Conservation (phyloP, 2,797 vertebrate genomes). For the Sebastes melanostomus region DNA sequence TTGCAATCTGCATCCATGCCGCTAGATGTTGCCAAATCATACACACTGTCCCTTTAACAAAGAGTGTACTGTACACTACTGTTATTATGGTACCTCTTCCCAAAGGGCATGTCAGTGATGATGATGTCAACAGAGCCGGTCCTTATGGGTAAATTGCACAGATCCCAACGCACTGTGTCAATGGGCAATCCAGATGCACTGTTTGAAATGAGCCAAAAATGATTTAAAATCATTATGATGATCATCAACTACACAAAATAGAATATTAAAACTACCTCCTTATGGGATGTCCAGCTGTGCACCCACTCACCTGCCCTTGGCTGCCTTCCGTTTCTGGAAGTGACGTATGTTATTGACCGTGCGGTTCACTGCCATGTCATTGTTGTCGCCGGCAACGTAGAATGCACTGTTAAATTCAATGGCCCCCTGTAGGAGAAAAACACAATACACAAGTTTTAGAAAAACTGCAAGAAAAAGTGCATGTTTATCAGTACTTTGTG, state of each 20-base stretch:
- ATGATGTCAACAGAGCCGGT: conserved; percentile 91
- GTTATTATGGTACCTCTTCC: conserved; percentile 87
- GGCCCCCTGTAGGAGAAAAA: conserved; percentile 83
- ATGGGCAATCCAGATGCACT: conserved; percentile 85
- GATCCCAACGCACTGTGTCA: conserved; percentile 92
- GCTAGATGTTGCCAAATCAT: too few species aligned
- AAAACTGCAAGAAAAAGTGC: neutral
- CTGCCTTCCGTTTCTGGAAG: conserved; percentile 87
- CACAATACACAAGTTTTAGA: neutral
- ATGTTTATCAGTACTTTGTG: neutral
- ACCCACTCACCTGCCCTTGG: conserved; percentile 84
- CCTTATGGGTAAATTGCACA: conserved; percentile 89
- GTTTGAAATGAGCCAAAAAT: conserved; percentile 4
- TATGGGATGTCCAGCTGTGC: neutral
- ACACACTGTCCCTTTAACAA: neutral
- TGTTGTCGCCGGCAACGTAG: conserved; percentile 95
- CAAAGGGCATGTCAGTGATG: conserved; percentile 97
- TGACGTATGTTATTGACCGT: conserved; percentile 91
- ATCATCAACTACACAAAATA: neutral
- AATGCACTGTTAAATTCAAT: conserved; percentile 90
- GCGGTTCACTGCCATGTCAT: conserved; percentile 91
- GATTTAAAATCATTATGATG: neutral
- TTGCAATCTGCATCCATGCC: too few species aligned
- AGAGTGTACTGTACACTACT: neutral
- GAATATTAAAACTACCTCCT: neutral